Percentiles rank a stretch among this genome's conserved stretches.
Evolutionary conservation across 2,797 vertebrate species (phyloP).

Genomic region (Xiphophorus birchmanni): DNA sequence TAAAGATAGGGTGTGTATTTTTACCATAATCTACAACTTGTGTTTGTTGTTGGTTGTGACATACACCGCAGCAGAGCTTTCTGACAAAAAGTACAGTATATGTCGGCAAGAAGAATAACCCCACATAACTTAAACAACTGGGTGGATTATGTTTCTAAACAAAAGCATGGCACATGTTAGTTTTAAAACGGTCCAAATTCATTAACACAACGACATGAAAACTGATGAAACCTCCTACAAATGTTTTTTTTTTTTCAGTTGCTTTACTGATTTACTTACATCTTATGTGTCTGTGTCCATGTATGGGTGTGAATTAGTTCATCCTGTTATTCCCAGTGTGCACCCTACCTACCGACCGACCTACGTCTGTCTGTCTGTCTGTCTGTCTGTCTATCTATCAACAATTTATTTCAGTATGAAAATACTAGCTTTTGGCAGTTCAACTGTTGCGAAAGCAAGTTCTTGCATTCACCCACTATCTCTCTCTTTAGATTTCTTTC

Average conservation of each 20-base stretch:
- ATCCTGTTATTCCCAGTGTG: too few species aligned
- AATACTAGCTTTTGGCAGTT: conserved; percentile 28
- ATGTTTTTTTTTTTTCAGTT: background rate
- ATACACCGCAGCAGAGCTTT: background rate
- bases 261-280: background rate
- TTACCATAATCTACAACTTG: background rate
- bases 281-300: background rate
- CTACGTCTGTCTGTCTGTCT: too few species aligned
- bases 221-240: background rate
- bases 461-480: conserved; percentile 34
- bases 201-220: background rate
- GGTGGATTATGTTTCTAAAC: background rate
- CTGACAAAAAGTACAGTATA: background rate
- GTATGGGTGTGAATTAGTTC: background rate
- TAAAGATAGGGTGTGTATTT: background rate
- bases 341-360: too few species aligned
- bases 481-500: conserved; percentile 30
- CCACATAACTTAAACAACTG: background rate
- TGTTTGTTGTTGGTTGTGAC: background rate
- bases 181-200: background rate
- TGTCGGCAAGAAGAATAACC: background rate
- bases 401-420: background rate
- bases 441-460: conserved; percentile 51
- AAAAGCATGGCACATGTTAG: background rate
- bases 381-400: too few species aligned